These are phyloP conservation scores for Nephrocerus scutellatus DNA, from an alignment of 2,888 invertebrate genomes.

Conservation along the genomic window DNA sequence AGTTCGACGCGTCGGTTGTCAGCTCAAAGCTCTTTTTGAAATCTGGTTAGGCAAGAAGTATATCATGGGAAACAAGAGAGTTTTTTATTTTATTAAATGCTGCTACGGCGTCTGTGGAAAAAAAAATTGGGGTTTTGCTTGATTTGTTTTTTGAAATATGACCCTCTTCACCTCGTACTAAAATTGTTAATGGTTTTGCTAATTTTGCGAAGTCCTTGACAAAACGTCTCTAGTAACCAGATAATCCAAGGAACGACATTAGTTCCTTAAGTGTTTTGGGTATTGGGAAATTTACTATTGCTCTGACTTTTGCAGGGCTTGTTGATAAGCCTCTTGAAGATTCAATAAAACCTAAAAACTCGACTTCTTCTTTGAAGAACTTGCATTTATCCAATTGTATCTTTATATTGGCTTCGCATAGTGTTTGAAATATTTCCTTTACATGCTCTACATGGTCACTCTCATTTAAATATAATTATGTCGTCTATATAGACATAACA, in stretches of 20 bases:
- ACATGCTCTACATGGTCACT: constrained; percentile 7
- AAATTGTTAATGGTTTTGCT: too few species aligned
- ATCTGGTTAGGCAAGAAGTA: constrained; percentile 3
- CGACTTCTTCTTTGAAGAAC: too few species aligned
- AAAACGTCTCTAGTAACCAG: too few species aligned
- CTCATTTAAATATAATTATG: constrained; percentile 3
- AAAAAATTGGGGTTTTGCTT: constrained; percentile 1
- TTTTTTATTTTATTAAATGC: constrained; percentile 11
- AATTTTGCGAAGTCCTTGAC: too few species aligned
- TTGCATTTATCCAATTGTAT: too few species aligned
- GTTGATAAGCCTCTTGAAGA: constrained; percentile 7
- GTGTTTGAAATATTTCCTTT: constrained; percentile 4
- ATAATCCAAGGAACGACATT: constrained; percentile 9
- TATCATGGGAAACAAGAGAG: constrained; percentile 4
- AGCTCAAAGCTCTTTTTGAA: constrained; percentile 2
- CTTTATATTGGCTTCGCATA: too few species aligned
- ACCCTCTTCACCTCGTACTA: constrained; percentile 12
- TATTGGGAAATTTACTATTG: constrained; percentile 10
- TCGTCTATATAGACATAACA: constrained; percentile 12
- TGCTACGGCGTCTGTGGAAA: constrained; percentile 6
- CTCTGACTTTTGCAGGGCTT: constrained; percentile 5
- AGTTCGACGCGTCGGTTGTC: too few species aligned
- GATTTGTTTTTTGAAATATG: constrained; percentile 14
- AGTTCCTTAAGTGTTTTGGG: too few species aligned
- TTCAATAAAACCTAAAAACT: too few species aligned